These are phyloP conservation scores for Beroe ovata DNA, from an alignment of 37 sponge, comb jelly and placozoan genomes.

Conservation along the genomic window DNA sequence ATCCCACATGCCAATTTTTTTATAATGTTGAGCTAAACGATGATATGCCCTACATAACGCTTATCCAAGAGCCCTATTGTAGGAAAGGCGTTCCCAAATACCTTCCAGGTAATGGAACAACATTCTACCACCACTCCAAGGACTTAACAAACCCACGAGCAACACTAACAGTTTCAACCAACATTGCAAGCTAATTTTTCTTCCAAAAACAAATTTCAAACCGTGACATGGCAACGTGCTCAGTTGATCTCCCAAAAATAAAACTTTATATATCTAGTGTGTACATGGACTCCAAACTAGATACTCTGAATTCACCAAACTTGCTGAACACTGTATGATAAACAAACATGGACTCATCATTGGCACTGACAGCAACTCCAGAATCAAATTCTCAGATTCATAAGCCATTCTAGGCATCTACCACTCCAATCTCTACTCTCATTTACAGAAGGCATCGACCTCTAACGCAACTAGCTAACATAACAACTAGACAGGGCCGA, in stretches of 20 bases:
- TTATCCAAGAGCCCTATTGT: conserved; percentile 39
- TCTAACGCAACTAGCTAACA: not conserved
- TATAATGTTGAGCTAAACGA: conserved; percentile 1
- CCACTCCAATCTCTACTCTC: not conserved
- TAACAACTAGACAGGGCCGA: too few species aligned
- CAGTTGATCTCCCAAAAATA: not conserved
- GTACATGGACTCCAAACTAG: conserved; percentile 19
- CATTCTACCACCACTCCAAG: conserved; percentile 3
- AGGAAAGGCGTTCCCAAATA: not conserved
- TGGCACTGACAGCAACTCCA: conserved; percentile 53
- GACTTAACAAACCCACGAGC: conserved; percentile 18
- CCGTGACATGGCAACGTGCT: conserved; percentile 26
- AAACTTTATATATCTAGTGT: conserved; percentile 42
- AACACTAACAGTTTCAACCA: conserved; percentile 2
- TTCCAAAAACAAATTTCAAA: conserved; percentile 36
- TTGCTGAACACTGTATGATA: not conserved
- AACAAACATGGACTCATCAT: conserved; percentile 24
- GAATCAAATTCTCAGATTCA: not conserved
- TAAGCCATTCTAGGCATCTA: not conserved
- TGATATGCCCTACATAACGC: conserved; percentile 6
- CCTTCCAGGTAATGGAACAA: not conserved
- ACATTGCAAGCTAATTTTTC: conserved; percentile 23
- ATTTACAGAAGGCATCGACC: not conserved
- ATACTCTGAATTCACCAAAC: not conserved
- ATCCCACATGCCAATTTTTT: not conserved